Percentiles rank a stretch among this genome's conserved stretches.
Evolutionary conservation across 2,797 vertebrate genomes (phyloP).

Genomic region (Cercopithecus hamlyni): DNA sequence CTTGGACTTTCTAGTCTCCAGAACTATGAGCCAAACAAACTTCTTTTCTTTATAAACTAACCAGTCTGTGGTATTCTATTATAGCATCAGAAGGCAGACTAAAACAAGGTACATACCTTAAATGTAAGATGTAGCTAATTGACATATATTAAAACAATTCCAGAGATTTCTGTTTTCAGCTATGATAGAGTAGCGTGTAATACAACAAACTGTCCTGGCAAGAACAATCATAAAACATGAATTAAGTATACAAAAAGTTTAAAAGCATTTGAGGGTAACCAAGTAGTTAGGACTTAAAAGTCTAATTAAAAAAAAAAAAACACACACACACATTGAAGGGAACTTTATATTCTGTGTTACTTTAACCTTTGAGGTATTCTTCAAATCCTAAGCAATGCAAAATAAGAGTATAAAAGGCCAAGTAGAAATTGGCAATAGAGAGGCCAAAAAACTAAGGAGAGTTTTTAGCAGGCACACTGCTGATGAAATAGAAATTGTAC

Average conservation of each 20-base stretch:
- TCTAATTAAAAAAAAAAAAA: not conserved
- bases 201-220: not conserved
- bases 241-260: not conserved
- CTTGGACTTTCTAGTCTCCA: not conserved
- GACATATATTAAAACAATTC: not conserved
- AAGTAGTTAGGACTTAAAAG: not conserved
- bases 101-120: not conserved
- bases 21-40: not conserved
- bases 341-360: not conserved
- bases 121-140: not conserved
- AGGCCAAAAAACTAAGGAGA: not conserved
- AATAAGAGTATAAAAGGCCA: not conserved
- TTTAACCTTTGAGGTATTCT: not conserved
- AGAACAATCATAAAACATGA: not conserved
- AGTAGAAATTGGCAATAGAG: not conserved
- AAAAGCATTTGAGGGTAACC: not conserved
- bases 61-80: not conserved
- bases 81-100: not conserved
- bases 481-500: not conserved
- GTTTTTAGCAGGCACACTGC: not conserved
- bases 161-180: not conserved
- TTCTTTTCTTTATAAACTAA: not conserved
- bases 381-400: not conserved
- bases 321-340: not conserved
- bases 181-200: not conserved